Conservation (phyloP, 2,797 vertebrate genomes). For the Orestias chungarensis region DNA sequence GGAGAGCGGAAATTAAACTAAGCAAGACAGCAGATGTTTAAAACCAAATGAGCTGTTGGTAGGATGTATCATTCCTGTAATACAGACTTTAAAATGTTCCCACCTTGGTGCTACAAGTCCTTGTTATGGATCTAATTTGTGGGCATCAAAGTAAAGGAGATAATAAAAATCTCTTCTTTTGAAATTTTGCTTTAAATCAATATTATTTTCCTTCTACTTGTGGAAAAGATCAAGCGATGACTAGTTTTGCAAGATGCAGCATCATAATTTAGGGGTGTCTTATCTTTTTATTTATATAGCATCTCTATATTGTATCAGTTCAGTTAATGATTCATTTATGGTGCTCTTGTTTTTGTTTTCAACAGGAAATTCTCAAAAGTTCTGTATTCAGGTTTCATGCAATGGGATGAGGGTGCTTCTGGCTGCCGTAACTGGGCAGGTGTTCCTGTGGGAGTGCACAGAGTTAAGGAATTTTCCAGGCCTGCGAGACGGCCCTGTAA, state of each 20-base stretch:
- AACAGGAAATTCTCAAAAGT: conserved; percentile 71
- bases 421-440: conserved; percentile 74
- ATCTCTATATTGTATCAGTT: neutral
- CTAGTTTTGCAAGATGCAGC: neutral
- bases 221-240: neutral
- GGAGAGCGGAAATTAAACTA: neutral
- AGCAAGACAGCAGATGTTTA: neutral
- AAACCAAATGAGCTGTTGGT: neutral
- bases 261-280: neutral
- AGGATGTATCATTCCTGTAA: neutral
- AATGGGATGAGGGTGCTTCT: conserved; percentile 85
- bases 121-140: neutral
- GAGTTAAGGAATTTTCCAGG: conserved; percentile 66
- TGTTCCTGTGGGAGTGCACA: conserved; percentile 90
- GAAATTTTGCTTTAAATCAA: neutral
- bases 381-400: conserved; percentile 86
- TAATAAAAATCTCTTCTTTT: neutral
- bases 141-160: neutral
- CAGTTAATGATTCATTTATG: neutral
- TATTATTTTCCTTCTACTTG: neutral
- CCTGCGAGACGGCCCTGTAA: conserved; percentile 67
- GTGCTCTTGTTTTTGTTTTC: conserved; percentile 14
- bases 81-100: neutral
- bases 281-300: neutral
- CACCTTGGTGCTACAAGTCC: neutral